Evolutionary conservation across 2,888 invertebrate genomes (phyloP).

Genomic region (Adelognathus sp.): DNA sequence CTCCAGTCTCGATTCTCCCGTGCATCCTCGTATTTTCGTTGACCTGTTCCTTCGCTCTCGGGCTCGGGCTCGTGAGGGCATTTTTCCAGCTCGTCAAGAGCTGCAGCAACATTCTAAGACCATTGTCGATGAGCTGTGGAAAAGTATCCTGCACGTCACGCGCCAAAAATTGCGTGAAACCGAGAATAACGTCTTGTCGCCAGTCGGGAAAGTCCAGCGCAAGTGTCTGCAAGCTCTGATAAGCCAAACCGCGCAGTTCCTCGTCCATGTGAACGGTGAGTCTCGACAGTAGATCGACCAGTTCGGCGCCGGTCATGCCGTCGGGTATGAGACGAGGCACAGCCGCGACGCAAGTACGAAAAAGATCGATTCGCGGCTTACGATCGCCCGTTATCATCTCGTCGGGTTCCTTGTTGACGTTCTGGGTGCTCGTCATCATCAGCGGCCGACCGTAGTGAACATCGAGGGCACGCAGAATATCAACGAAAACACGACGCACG

Average conservation of each 20-base stretch:
- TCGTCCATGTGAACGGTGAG: constrained; percentile 99
- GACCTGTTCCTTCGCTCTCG: constrained; percentile 76
- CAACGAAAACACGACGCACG: constrained; percentile 96
- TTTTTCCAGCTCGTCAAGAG: constrained; percentile 96
- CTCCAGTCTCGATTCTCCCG: constrained; percentile 65
- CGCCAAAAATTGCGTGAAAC: constrained; percentile 96
- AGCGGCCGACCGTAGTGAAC: constrained; percentile 98
- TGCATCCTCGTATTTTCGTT: constrained; percentile 71
- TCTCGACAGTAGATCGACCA: constrained; percentile 96
- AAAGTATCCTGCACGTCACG: constrained; percentile 96
- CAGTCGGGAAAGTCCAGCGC: constrained; percentile 98
- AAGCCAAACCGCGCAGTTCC: constrained; percentile 95
- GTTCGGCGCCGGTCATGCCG: constrained; percentile 96
- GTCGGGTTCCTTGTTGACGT: constrained; percentile 96
- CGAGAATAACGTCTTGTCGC: constrained; percentile 94
- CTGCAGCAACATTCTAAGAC: constrained; percentile 95
- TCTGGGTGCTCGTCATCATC: constrained; percentile 98
- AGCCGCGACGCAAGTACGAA: constrained; percentile 98
- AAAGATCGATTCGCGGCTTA: constrained; percentile 98
- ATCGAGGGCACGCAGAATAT: constrained; percentile 96
- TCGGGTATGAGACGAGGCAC: constrained; percentile 98
- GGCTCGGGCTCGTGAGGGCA: constrained; percentile 83
- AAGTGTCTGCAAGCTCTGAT: constrained; percentile 97
- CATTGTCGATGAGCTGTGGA: constrained; percentile 95
- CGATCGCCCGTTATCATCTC: constrained; percentile 97